phyloP scores from a whole-genome alignment of 2,797 vertebrate genomes.

The Salmo trutta region DNA sequence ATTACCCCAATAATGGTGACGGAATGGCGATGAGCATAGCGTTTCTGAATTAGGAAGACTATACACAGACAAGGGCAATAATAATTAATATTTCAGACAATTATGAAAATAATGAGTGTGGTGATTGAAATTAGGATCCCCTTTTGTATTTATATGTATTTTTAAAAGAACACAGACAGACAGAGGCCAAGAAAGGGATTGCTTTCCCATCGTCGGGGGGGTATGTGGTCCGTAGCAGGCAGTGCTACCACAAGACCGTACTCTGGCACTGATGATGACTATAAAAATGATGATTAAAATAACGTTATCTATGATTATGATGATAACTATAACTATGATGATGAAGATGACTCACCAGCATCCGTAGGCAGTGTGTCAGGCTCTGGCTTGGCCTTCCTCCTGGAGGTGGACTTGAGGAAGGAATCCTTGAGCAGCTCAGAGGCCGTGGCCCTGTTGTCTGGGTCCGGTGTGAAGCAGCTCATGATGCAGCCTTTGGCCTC shows the following conservation, averaged over 20 bases:
- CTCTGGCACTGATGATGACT: background rate
- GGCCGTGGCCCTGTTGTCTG: conserved; percentile 79
- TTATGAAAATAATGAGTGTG: too few relatives aligned
- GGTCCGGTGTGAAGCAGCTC: conserved; percentile 84
- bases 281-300: background rate
- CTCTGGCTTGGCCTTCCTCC: conserved; percentile 54
- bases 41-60: background rate
- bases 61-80: background rate
- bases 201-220: background rate
- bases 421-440: conserved; percentile 72
- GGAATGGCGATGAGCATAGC: background rate
- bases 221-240: background rate
- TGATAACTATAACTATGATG: background rate
- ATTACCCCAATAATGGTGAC: background rate
- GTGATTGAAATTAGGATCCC: background rate
- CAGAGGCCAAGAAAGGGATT: background rate
- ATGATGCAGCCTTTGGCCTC: conserved; percentile 86
- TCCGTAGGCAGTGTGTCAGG: conserved; percentile 46
- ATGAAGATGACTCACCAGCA: conserved; percentile 34
- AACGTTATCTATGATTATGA: background rate
- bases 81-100: background rate
- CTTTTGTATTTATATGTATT: background rate
- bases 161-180: background rate
- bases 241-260: background rate
- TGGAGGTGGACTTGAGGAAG: conserved; percentile 73